phyloP scores from a whole-genome alignment of 92 coral and sea anemone species.

The Umimayanthus kanabou region DNA sequence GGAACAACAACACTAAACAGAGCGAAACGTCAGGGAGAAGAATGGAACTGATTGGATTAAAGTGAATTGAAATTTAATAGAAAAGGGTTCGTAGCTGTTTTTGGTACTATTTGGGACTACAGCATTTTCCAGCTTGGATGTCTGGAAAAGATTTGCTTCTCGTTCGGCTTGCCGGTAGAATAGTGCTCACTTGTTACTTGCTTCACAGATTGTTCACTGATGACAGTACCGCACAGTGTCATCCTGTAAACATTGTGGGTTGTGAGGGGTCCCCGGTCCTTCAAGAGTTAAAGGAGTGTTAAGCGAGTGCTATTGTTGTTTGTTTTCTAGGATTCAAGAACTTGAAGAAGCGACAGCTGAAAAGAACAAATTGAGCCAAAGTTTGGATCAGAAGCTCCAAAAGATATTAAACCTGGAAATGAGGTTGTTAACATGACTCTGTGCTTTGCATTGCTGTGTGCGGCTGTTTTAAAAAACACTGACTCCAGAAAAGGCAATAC shows the following conservation, averaged over 20 bases:
- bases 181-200: neutral
- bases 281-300: neutral
- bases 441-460: neutral
- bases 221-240: neutral
- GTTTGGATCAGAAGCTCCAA: constrained; percentile 81
- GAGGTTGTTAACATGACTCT: constrained; percentile 52
- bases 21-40: too few relatives aligned
- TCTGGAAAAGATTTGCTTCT: too few relatives aligned
- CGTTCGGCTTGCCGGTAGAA: too few relatives aligned
- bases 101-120: too few relatives aligned
- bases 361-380: constrained; percentile 75
- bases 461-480: too few relatives aligned
- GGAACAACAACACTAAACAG: too few relatives aligned
- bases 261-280: too few relatives aligned
- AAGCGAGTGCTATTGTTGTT: neutral
- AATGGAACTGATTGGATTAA: too few relatives aligned
- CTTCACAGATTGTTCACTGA: neutral
- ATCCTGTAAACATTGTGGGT: neutral
- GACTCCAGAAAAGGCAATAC: too few relatives aligned
- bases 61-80: too few relatives aligned
- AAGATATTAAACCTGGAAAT: constrained; percentile 77
- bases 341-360: constrained; percentile 68
- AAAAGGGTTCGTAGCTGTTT: too few relatives aligned
- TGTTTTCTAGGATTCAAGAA: constrained; percentile 72
- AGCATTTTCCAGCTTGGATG: too few relatives aligned